Conservation (phyloP, 2,113 vertebrate species). For the Ciconia boyciana region DNA sequence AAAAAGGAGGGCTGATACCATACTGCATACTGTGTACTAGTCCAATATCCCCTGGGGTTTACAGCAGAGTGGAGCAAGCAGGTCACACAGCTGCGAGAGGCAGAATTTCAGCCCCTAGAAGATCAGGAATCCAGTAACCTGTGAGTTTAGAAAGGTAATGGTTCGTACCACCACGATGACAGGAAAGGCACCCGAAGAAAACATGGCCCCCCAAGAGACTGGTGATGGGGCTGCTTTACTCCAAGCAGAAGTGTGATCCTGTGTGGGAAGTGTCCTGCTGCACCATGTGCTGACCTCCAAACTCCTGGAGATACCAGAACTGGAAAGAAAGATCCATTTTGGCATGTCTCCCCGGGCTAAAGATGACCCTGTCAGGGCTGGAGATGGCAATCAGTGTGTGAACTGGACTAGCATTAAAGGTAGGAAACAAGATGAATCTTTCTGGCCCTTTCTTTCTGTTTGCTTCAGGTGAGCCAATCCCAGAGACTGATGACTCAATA, state of each 20-base stretch:
- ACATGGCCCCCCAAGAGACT: rapidly evolving
- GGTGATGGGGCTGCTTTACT: background rate
- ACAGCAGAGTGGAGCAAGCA: background rate
- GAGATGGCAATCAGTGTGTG: no score
- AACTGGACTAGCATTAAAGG: background rate
- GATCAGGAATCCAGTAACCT: background rate
- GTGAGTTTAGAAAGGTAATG: background rate
- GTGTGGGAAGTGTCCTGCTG: background rate
- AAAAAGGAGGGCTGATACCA: background rate
- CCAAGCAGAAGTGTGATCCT: background rate
- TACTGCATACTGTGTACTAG: no score
- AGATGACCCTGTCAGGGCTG: background rate
- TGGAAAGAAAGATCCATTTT: background rate
- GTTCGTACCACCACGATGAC: rapidly evolving
- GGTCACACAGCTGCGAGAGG: background rate
- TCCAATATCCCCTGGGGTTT: background rate
- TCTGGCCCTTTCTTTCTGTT: background rate
- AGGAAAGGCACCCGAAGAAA: background rate
- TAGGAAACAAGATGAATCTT: background rate
- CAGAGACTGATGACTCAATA: background rate
- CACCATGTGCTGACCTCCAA: background rate
- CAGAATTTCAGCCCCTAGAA: background rate
- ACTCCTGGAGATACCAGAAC: background rate
- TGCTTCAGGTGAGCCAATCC: background rate
- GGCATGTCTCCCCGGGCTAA: background rate